Evolutionary conservation across 2,888 invertebrate species (phyloP), one percentile per base, ranked within the genome.

Genomic region (Branchipolynoe longqiensis): DNA sequence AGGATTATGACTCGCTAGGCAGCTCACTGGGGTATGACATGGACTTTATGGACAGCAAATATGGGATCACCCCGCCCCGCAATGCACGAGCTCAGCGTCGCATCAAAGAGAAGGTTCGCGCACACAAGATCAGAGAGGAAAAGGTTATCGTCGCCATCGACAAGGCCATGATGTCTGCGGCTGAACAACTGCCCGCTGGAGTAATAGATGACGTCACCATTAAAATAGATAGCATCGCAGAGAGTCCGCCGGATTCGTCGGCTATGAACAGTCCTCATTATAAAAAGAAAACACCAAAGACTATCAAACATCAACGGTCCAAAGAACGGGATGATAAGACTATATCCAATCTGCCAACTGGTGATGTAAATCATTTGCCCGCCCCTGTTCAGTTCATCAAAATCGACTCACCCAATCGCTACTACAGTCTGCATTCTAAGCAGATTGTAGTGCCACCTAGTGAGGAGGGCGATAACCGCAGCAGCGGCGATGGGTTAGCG

Each of bases 351-450:
- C 28, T 33, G 28, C 31, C 41, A 41, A 12, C 33, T 6, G 25
- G 6, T 8, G 83, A 62, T 18, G n/a, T 36, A 6, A 41, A 54
- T 36, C 62, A 48, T 14, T 22, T 58, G 3, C 48, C 33, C 0
- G 3, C 73, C 33, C 69, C 73, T 33, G 73, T 36, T 1, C 69
- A 41, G 38, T 62, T 78, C 18, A 84, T 86, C 18, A 59, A 85
- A 56, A 58, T 85, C 4, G 87, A 87, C 33, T 48, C 83, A 4
- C 83, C 87, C 18, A 85, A 85, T 28, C 31, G 85, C 3, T 87
- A 83, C 54, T 33, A 36, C 25, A 78, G 87, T 56, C 62, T 87
- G 18, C 58, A 78, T 25, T 83, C 87, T 28, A 85, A 85, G 33
- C 85, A 84, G n/a, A 31, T 69, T n/a, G 84, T 41, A 8, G 31